Evolutionary conservation across 1,140 invertebrate species (phyloP), one percentile per base, ranked within the genome.

Genomic region (Halotydeus destructor): DNA sequence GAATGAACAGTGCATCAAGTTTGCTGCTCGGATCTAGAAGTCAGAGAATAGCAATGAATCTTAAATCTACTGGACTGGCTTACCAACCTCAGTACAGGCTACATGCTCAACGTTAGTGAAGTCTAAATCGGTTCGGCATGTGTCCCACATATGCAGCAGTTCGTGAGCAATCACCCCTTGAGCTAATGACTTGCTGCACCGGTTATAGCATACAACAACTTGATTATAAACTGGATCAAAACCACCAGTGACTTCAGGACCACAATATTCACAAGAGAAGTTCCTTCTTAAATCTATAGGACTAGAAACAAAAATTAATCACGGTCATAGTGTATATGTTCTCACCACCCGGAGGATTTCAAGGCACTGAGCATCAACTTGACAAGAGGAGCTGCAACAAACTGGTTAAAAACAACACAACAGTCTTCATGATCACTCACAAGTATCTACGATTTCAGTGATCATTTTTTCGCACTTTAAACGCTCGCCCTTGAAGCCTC

Each of bases 91-190:
- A 0, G 85, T 86, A 56, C 89, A 96, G 0, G 88, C 88, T 30
- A 96, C 58, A 62, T 96, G 89, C 52, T 91, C 75, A 41, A 88
- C 62, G 57, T 94, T 86, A 49, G 70, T 76, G 49, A 88, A 82
- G 57, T 96, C 76, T 26, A 93, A 55, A 40, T 93, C 71, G 49
- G 85, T 78, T 32, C 72, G 69, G 60, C 88, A 96, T 53, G 75
- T 80, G 58, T 96, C 89, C 60, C 89, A 94, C 80, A 93, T 91
- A 59, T 96, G 89, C 31, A 93, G 75, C 67, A 96, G 70, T 62
- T 96, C 89, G 60, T 96, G 89, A 1, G 74, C 70, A 3, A 96
- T 55, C 5, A 85, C 75, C 44, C 73, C 73, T 57, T 78, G 74
- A 1, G 85, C 69, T 57, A 71, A 58, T 28, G 60, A 65, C 34